Evolutionary conservation across 2,888 invertebrate genomes (phyloP).

Genomic region (Mythimna lalbum): DNA sequence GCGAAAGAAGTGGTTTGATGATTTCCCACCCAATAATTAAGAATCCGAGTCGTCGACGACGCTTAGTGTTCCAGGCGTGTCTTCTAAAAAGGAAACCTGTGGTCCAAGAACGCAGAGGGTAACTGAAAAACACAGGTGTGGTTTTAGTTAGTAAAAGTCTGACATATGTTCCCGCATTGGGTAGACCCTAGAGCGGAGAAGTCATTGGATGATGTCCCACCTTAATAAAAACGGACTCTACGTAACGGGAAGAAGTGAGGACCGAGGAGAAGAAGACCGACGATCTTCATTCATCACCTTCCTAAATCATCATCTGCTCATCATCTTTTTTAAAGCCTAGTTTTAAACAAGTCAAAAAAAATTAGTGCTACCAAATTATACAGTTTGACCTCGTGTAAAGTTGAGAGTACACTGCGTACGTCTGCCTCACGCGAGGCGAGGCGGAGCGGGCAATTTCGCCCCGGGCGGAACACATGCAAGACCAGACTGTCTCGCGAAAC

Average conservation of each 20-base stretch:
- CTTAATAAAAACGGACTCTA: no score
- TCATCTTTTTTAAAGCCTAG: not conserved
- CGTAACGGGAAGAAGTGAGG: no score
- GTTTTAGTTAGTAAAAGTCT: no score
- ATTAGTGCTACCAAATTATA: constrained; percentile 21
- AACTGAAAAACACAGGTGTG: not conserved
- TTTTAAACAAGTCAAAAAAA: constrained; percentile 27
- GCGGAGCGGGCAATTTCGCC: constrained; percentile 22
- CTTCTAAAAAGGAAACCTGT: no score
- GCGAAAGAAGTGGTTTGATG: no score
- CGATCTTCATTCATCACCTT: not conserved
- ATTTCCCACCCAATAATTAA: no score
- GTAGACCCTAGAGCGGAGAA: no score
- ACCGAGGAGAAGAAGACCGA: no score
- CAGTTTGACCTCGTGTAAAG: constrained; percentile 46
- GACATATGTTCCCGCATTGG: no score
- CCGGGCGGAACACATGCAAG: constrained; percentile 40
- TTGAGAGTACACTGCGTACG: constrained; percentile 14
- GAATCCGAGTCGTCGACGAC: no score
- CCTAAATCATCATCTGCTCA: not conserved
- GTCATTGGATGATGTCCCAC: no score
- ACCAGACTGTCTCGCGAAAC: constrained; percentile 20
- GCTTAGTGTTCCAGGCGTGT: no score
- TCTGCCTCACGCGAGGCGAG: constrained; percentile 16
- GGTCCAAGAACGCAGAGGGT: not conserved